Evolutionary conservation across 2,888 invertebrate species (phyloP).

Genomic region (Sarcophaga caerulescens): DNA sequence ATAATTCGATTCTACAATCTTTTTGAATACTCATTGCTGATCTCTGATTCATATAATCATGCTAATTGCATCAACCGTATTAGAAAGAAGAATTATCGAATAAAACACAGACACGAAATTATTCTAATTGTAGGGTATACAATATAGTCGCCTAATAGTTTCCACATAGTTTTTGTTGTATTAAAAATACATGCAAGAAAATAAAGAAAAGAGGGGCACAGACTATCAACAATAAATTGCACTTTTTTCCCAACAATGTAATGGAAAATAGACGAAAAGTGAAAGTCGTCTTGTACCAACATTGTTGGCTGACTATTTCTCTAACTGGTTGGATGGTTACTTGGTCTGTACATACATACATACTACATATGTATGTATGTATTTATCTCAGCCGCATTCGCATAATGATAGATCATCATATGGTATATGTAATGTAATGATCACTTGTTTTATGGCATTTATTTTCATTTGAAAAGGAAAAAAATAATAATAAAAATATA

Average conservation of each 20-base stretch:
- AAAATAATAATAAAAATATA: not conserved
- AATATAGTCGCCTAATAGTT: no score
- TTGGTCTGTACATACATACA: not conserved
- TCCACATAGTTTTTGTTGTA: no score
- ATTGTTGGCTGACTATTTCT: slow-evolving; percentile 9
- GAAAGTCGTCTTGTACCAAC: slow-evolving; percentile 53
- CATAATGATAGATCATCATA: slow-evolving; percentile 48
- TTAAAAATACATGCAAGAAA: not conserved
- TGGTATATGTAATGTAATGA: slow-evolving; percentile 26
- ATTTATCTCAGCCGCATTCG: slow-evolving; percentile 3
- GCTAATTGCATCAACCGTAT: no score
- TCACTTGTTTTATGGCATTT: slow-evolving; percentile 42
- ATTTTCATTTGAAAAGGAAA: slow-evolving; percentile 1
- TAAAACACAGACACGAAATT: no score
- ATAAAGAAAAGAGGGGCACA: slow-evolving; percentile 1
- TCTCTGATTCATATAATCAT: no score
- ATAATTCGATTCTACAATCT: no score
- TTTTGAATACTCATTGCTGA: no score
- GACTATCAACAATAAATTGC: slow-evolving; percentile 49
- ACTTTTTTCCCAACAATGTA: slow-evolving; percentile 54
- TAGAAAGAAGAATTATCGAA: no score
- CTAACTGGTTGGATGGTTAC: not conserved
- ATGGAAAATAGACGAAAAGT: slow-evolving; percentile 53
- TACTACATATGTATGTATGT: not conserved
- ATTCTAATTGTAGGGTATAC: no score